Percentiles rank a stretch among this genome's conserved stretches.
Conservation (phyloP, 2,113 vertebrate genomes). For the Capreolus pygargus region DNA sequence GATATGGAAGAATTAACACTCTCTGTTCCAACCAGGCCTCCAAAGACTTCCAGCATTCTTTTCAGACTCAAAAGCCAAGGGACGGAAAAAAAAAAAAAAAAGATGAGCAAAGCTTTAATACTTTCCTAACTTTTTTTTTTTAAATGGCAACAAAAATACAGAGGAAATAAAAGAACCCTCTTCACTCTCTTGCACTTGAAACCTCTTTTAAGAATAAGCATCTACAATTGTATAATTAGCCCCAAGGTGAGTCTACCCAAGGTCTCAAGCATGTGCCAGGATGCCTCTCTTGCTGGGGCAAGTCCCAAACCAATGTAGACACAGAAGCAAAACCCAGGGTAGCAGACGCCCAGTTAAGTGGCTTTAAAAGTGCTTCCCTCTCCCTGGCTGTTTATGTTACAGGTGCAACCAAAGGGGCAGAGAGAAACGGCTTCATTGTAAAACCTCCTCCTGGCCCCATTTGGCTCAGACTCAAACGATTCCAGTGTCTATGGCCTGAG, state of each 20-base stretch:
- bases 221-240: conserved; percentile 35
- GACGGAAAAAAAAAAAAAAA: conserved; percentile 43
- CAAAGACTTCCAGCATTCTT: conserved; percentile 86
- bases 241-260: conserved; percentile 23
- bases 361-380: conserved; percentile 23
- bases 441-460: conserved; percentile 53
- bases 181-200: conserved; percentile 65
- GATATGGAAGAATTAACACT: conserved; percentile 95
- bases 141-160: conserved; percentile 42
- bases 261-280: neutral
- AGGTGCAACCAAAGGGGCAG: conserved; percentile 54
- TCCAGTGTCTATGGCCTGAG: conserved; percentile 15
- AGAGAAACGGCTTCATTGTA: conserved; percentile 2
- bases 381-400: conserved; percentile 50
- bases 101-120: conserved; percentile 74
- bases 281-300: neutral
- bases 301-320: conserved; percentile 27
- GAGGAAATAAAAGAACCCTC: conserved; percentile 67
- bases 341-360: conserved; percentile 5
- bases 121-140: conserved; percentile 75
- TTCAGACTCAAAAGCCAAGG: conserved; percentile 76
- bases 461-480: conserved; percentile 57
- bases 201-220: conserved; percentile 72
- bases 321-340: neutral
- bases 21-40: conserved; percentile 86